Base-by-base conservation (phyloP, 2,888 invertebrate species). In the Andrena marginata region DNA sequence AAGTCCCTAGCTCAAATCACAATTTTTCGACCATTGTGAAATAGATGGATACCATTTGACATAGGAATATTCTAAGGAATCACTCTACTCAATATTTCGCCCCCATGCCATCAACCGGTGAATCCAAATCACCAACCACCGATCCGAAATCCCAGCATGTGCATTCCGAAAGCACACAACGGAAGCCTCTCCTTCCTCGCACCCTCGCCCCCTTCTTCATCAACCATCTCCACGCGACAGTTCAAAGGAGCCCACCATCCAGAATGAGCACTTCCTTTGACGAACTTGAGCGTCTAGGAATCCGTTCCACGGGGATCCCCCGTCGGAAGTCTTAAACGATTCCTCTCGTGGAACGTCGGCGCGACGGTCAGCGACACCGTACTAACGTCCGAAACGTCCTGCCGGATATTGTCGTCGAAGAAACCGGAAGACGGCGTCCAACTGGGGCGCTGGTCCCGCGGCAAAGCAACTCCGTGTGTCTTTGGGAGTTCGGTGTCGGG, bases 351-450 rank as follows among this genome's bases (percentile, higher is more conserved):
- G 71, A 42, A 51, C 67, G 78, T 56, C 77, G 56, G 42, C 42
- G 42, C 16, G 49, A 59, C 69, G 77, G 74, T 81, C 84, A 71
- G 75, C 77, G 78, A 74, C 76, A 71, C 60, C 56, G 48, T 62
- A 60, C 56, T 16, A 51, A 23, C 23, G 72, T 62, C 59, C 77
- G 71, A 73, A 83, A 85, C 84, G 84, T 77, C 85, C 77, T 49
- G 75, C 73, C 35, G 77, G 76, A 82, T 73, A 81, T 84, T 79
- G 84, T 85, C 77, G 75, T 85, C 84, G 68, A 81, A 77, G 81
- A 85, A 79, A 79, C 69, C 71, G 60, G 68, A 26, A 8, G 63
- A 10, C 42, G 23, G 48, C 29, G 64, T 48, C 48, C 56, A 56
- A 23, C 23, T 51, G 20, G 23, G 26, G 20, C 42, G 42, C 42